phyloP scores from a whole-genome alignment of 2,888 invertebrate species.

The Sepioteuthis lessoniana region DNA sequence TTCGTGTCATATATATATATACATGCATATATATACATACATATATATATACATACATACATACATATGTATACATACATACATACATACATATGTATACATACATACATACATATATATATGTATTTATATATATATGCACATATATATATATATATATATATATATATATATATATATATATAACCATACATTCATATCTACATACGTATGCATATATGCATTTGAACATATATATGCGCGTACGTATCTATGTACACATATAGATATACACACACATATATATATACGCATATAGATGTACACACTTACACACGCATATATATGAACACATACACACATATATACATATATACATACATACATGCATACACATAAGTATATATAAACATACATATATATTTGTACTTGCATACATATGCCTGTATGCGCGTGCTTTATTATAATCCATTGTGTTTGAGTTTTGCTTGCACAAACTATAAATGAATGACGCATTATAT shows the following conservation, averaged over 20 bases:
- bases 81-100: not conserved
- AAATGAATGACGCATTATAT: no score
- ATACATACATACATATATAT: no score
- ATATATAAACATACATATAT: not conserved
- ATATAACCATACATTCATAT: no score
- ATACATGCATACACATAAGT: not conserved
- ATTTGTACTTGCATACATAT: no score
- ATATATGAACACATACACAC: no score
- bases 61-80: not conserved
- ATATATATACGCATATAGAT: not conserved
- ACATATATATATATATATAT: not conserved
- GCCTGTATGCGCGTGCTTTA: not conserved
- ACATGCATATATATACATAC: not conserved
- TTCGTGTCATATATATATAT: not conserved
- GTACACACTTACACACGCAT: not conserved
- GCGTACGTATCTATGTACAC: not conserved
- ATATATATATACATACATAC: not conserved
- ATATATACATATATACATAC: not conserved
- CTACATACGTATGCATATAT: not conserved
- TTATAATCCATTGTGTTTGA: no score
- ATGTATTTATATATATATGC: no score
- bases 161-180: not conserved
- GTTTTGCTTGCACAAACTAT: no score
- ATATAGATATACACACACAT: not conserved
- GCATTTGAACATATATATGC: not conserved